Base-by-base conservation (phyloP, 2,113 vertebrate species). In the Dicerorhinus sumatrensis region DNA sequence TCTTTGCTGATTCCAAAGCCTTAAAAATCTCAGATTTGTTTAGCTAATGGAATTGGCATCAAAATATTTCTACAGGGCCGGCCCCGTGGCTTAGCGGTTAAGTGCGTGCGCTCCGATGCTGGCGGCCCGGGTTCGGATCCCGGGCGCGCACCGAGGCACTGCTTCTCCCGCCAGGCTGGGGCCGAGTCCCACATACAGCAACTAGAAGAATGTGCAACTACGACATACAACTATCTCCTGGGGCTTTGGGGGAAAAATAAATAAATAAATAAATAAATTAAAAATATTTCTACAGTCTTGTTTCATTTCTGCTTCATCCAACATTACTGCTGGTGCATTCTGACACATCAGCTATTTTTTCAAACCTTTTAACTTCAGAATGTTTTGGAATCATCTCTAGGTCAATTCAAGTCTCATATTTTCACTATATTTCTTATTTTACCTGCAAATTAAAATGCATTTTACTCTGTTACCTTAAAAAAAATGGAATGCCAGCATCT, bases 401-500 rank as follows among this genome's bases (percentile, higher is more conserved):
- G 73, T 93, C 70, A 92, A 94, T 80, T 83, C 58, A 94, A 65
- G 58, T 75, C 70, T 89, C 17, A 81, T 82, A 39, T 76, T 96
- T 97, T 93, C 60, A 89, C 69, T 91, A n/a, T 8, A 70, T 58
- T 63, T 96, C 18, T 75, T 81, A 86, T 95, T 97, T 97, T 90
- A 11, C 46, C 14, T 69, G 20, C 29, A 93, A 96, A 90, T 86
- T 84, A 76, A 95, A 97, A 88, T 86, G 33, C 60, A 56, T 94
- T 93, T 95, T 92, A 76, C 29, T 97, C 39, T 73, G 65, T 70
- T 31, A 51, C 63, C 65, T 97, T 88, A 90, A 94, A 94, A 94
- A 85, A 90, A 93, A 94, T 31, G 9, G 63, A 82, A 89, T n/a
- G 27, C 12, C 56, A 81, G 27, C 13, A 48, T 84, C 65, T 80